A percentile compares a stretch with the other conserved stretches of the same genome.
Evolutionary conservation across 2,113 vertebrate species (phyloP).

Genomic region (Varanus salvator): DNA sequence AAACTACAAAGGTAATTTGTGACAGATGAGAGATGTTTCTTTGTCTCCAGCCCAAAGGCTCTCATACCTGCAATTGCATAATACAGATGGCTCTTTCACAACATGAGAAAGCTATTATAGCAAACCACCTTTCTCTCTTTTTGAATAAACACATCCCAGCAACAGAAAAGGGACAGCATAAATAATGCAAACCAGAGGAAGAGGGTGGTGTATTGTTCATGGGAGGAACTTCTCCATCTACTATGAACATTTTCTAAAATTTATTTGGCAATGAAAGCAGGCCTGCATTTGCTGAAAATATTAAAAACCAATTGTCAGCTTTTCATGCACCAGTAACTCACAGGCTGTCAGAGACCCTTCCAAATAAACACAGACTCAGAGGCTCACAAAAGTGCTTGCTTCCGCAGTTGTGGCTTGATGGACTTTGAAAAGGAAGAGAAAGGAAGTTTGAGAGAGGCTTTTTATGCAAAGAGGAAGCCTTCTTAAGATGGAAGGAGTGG

Average conservation of each 20-base stretch:
- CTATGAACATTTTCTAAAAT: constrained; percentile 30
- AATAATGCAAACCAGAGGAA: constrained; percentile 42
- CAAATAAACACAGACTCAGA: not conserved
- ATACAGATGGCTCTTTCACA: constrained; percentile 24
- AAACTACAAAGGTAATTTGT: constrained; percentile 51
- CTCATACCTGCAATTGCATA: constrained; percentile 25
- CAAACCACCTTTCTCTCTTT: constrained; percentile 36
- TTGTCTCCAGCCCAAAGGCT: constrained; percentile 42
- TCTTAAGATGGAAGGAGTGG: not conserved
- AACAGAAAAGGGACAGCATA: constrained; percentile 30
- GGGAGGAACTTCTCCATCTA: constrained; percentile 26
- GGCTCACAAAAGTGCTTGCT: constrained; percentile 20
- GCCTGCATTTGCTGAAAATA: constrained; percentile 37
- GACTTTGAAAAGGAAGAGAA: not conserved
- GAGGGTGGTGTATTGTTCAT: not conserved
- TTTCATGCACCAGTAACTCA: constrained; percentile 40
- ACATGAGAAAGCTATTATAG: constrained; percentile 39
- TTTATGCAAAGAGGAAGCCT: not conserved
- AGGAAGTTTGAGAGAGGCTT: constrained; percentile 1
- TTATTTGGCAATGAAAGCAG: constrained; percentile 43
- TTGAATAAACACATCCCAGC: constrained; percentile 32
- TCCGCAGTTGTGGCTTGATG: not conserved
- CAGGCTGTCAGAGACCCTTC: constrained; percentile 34
- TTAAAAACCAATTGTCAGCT: constrained; percentile 38
- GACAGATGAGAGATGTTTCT: constrained; percentile 7